phyloP scores from a whole-genome alignment of 2,113 vertebrate species.

The Otocyon megalotis region DNA sequence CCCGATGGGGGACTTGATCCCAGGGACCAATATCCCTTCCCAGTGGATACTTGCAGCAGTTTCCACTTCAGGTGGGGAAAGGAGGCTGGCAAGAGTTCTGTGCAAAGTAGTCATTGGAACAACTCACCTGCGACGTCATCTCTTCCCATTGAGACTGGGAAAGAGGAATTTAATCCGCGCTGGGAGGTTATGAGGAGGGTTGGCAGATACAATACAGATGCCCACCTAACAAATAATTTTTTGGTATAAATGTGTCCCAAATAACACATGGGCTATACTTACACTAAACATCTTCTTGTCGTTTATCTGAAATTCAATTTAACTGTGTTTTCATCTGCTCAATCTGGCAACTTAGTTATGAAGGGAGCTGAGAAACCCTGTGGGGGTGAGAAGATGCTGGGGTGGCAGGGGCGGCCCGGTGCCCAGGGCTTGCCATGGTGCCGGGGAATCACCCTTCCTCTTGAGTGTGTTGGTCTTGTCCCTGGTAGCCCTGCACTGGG shows the following conservation, averaged over 20 bases:
- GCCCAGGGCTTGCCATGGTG: background rate
- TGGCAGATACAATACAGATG: background rate
- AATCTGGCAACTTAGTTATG: background rate
- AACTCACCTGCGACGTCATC: accelerated
- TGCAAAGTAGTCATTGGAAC: background rate
- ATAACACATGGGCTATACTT: too few species aligned
- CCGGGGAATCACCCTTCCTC: accelerated
- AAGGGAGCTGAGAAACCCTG: background rate
- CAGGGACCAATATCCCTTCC: too few species aligned
- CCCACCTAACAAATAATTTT: too few species aligned
- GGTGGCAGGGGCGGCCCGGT: background rate
- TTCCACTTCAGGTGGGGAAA: background rate
- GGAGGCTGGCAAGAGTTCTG: background rate
- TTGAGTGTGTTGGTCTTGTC: background rate
- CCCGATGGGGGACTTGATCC: too few species aligned
- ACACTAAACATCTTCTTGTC: background rate
- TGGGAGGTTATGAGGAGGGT: background rate
- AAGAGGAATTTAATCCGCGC: accelerated
- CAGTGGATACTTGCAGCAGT: too few species aligned
- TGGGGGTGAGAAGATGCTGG: background rate
- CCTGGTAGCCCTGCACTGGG: accelerated
- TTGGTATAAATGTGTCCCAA: background rate
- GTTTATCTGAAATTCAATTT: background rate
- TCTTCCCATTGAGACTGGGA: background rate
- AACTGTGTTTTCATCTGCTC: background rate